Evolutionary conservation across 2,888 invertebrate species (phyloP), one percentile per base, ranked within the genome.

Genomic region (Caenorhabditis parvicauda): DNA sequence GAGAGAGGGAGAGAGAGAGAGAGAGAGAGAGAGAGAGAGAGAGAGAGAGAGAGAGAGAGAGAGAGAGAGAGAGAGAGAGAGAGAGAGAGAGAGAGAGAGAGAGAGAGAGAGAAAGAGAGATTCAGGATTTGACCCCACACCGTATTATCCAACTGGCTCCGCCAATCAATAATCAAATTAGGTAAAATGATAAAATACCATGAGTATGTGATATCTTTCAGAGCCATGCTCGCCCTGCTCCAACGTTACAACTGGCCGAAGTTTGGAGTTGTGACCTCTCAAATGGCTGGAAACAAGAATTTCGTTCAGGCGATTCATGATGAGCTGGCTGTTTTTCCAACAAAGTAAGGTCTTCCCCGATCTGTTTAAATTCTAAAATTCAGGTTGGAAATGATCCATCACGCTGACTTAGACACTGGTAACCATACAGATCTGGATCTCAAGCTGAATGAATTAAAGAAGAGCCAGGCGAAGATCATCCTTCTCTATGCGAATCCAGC

Each of bases 141-240:
- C 59, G 72, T 4, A 74, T 79, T 92, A 59, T 79, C 68, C 95
- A 95, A 84, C 86, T 96, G 82, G 95, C 95, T 54, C 95, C 96
- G 64, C 92, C 93, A 53, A 88, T 96, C 76, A 91, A 92, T 83
- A 95, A 96, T 82, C 95, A 93, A 84, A 92, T 92, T 38, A 90
- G 50, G 94, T 94, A 42, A 19, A 19, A 3, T 12, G 19, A 42
- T 9, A 42, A 19, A 21, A 42, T 24, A 3, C 6, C 14, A 7
- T 24, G 27, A 17, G 27, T n/a, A 24, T 28, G 21, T 17, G 12
- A n/a, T 12, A 2, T 38, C 3, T 43, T 58, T 39, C 47, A 62
- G 65, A 49, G 69, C 69, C 25, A 94, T 95, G 92, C 84, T 95
- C 76, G 90, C 91, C 81, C 90, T 96, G 79, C 85, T 96, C 80